A percentile compares a stretch with the other conserved stretches of the same genome.
Evolutionary conservation across 2,113 vertebrate genomes (phyloP).

Genomic region (Megaptera novaeangliae): DNA sequence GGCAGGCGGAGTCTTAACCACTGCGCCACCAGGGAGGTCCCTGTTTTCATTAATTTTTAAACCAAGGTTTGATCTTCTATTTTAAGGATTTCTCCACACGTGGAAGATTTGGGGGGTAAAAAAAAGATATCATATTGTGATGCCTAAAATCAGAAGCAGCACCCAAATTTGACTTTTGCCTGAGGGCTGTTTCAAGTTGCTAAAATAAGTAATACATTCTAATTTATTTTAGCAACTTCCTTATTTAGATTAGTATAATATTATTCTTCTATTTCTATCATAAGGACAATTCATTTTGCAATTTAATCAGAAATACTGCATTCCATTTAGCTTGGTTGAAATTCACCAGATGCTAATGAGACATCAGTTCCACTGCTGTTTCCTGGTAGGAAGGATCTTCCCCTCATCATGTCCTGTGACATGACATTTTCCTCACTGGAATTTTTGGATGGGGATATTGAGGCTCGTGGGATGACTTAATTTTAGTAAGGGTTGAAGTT

Average conservation of each 20-base stretch:
- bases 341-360: neutral
- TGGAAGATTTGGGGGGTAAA: neutral
- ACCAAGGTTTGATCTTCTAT: neutral
- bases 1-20: no score
- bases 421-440: neutral
- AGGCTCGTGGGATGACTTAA: neutral
- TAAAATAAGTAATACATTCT: neutral
- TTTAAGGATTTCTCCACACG: neutral
- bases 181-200: neutral
- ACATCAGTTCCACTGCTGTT: neutral
- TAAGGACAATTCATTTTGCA: neutral
- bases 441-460: neutral
- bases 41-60: neutral
- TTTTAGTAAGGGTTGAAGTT: neutral
- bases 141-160: slow-evolving; percentile 1
- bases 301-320: neutral
- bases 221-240: neutral
- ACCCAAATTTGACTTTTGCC: neutral
- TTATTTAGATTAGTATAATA: neutral
- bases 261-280: neutral
- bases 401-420: neutral
- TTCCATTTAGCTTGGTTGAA: neutral
- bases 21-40: no score
- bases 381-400: neutral
- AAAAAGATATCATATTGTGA: neutral